Evolutionary conservation across 2,113 vertebrate species (phyloP), one percentile per base, ranked within the genome.

Genomic region (Chaetorhynchus papuensis): DNA sequence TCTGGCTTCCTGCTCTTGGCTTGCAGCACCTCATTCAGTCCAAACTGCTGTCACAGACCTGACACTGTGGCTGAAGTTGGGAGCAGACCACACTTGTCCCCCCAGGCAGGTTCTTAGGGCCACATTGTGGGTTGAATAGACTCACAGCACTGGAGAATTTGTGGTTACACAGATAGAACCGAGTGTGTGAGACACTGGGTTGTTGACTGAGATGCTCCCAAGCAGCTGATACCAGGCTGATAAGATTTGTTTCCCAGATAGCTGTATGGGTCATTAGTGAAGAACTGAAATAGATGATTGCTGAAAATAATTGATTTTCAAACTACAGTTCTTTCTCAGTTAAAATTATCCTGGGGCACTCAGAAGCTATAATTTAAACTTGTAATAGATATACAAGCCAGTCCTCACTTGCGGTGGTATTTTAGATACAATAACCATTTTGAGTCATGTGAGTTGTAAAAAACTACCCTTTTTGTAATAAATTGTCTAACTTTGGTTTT

Each of bases 301-400:
- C 71, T 85, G 95, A 92, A 94, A 96, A 95, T 11, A 95, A 94
- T 52, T 94, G 77, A 84, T 90, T 94, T 93, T 90, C 87, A 54
- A 75, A 89, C 65, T 89, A 42, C 28, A 44, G 15, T 60, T 91
- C 71, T 95, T 83, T 89, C 69, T 59, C 63, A 91, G 71, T 94
- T 95, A 88, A 93, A 92, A 49, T 85, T 91, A 77, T 80, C 89
- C 91, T 20, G 37, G 83, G 70, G 89, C 66, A 60, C 30, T 86
- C 42, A 65, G 68, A 94, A 85, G 26, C 54, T 83, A 2, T 88
- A 53, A 91, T 88, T 60, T 83, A 39, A 86, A 82, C 39, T 61
- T 79, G 50, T 71, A 66, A 63, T 44, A 86, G 91, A 90, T 94
- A 79, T 71, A 69, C 42, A 84, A 68, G 56, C 8, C 71, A 77